Percentiles rank a stretch among this genome's conserved stretches.
These are phyloP conservation scores for Diarsia mendica DNA, from an alignment of 2,888 invertebrate species.

Conservation along the genomic window DNA sequence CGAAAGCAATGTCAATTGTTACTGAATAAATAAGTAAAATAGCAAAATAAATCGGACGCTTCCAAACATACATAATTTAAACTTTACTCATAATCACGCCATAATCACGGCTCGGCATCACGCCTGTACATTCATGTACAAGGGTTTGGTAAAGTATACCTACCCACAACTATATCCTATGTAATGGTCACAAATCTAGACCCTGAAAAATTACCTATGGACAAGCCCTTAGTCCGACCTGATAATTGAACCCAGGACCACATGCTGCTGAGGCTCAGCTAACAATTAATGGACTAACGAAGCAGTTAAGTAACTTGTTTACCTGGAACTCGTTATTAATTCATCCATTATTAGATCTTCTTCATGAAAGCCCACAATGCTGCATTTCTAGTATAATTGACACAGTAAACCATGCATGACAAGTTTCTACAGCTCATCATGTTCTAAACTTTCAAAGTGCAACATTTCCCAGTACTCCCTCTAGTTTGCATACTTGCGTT, in stretches of 20 bases:
- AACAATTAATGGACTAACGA: background rate
- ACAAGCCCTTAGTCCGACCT: background rate
- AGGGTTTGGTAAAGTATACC: too few species aligned
- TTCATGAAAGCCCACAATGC: background rate
- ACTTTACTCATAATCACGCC: too few species aligned
- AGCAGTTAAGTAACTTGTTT: background rate
- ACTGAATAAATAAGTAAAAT: too few species aligned
- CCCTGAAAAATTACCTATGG: background rate
- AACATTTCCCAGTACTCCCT: background rate
- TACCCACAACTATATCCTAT: too few species aligned
- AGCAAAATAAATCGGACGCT: too few species aligned
- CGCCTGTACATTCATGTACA: too few species aligned
- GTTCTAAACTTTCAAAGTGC: slow-evolving; percentile 26
- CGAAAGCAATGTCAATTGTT: too few species aligned
- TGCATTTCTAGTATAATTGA: background rate
- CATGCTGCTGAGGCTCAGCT: background rate
- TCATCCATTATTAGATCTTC: background rate
- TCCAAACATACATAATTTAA: too few species aligned
- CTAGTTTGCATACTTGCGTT: slow-evolving; percentile 2
- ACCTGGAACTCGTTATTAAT: background rate
- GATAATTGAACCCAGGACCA: background rate
- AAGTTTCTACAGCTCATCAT: background rate
- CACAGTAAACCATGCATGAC: background rate
- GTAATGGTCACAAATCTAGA: background rate
- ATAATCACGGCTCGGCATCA: too few species aligned